A percentile compares a stretch with the other conserved stretches of the same genome.
Evolutionary conservation across 1,140 invertebrate species (phyloP).

Genomic region (Phymastichus coffea): DNA sequence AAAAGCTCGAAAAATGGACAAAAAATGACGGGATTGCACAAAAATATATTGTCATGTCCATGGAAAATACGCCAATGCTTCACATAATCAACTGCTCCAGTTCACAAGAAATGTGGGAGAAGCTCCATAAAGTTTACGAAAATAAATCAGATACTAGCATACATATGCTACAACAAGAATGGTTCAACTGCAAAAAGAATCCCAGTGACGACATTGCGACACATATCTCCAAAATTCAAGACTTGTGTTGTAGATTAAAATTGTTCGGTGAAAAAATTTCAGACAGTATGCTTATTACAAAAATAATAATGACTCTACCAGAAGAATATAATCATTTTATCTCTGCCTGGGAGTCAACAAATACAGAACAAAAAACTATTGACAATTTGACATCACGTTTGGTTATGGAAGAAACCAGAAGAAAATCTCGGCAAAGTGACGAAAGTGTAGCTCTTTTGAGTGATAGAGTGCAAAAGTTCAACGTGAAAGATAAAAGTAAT

Average conservation of each 20-base stretch:
- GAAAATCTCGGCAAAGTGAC: background rate
- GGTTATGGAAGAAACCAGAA: conserved; percentile 31
- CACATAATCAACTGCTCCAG: too few species aligned
- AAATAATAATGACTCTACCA: conserved; percentile 39
- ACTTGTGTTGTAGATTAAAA: conserved; percentile 32
- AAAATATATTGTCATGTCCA: conserved; percentile 34
- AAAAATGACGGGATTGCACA: conserved; percentile 32
- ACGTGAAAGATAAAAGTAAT: background rate
- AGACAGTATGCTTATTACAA: conserved; percentile 39
- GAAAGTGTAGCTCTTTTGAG: background rate
- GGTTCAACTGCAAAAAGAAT: conserved; percentile 32
- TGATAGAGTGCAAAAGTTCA: background rate
- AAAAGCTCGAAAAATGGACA: conserved; percentile 35
- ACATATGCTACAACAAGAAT: conserved; percentile 39
- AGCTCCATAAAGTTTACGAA: too few species aligned
- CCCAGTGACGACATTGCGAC: conserved; percentile 26
- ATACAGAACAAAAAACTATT: background rate
- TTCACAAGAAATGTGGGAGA: too few species aligned
- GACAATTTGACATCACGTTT: conserved; percentile 37
- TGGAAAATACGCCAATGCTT: conserved; percentile 9
- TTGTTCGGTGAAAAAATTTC: conserved; percentile 33
- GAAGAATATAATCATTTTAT: conserved; percentile 37
- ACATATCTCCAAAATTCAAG: conserved; percentile 39
- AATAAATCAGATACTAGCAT: conserved; percentile 30
- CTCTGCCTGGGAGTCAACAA: conserved; percentile 44